Evolutionary conservation across 2,797 vertebrate genomes (phyloP).

Genomic region (Acanthurus leucopareius): DNA sequence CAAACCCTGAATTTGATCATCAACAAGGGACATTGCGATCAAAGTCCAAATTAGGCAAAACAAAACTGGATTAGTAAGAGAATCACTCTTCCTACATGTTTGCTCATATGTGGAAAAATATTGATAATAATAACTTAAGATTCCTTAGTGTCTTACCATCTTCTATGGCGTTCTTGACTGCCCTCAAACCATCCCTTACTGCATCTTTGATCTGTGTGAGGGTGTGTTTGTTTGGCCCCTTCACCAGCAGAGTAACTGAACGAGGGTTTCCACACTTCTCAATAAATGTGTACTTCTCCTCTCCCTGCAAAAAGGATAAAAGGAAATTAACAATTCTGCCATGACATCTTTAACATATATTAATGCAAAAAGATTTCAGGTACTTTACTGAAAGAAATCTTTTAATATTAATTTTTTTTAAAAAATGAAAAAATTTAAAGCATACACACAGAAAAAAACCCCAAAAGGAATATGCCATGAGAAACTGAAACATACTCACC

Average conservation of each 20-base stretch:
- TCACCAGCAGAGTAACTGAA: slow-evolving; percentile 89
- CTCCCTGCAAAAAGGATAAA: slow-evolving; percentile 85
- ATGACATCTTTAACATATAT: neutral
- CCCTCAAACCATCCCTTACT: slow-evolving; percentile 93
- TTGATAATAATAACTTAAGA: no score
- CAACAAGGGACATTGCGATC: neutral
- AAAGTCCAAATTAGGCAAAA: neutral
- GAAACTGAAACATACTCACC: slow-evolving; percentile 81
- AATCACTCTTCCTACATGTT: neutral
- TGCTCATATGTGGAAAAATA: neutral
- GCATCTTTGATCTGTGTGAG: slow-evolving; percentile 98
- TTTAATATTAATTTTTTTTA: neutral
- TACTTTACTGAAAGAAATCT: neutral
- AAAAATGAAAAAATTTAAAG: neutral
- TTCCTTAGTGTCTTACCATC: slow-evolving; percentile 86
- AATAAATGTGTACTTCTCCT: slow-evolving; percentile 88
- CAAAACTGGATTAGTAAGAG: neutral
- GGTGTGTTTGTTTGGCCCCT: slow-evolving; percentile 97
- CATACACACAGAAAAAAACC: no score
- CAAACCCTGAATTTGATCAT: neutral
- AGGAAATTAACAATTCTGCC: neutral
- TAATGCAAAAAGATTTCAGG: neutral
- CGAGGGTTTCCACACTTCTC: slow-evolving; percentile 96
- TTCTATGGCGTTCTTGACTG: slow-evolving; percentile 97
- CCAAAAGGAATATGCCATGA: no score